These are phyloP conservation scores for Leptothorax acervorum DNA, from an alignment of 2,888 invertebrate genomes.

Conservation along the genomic window DNA sequence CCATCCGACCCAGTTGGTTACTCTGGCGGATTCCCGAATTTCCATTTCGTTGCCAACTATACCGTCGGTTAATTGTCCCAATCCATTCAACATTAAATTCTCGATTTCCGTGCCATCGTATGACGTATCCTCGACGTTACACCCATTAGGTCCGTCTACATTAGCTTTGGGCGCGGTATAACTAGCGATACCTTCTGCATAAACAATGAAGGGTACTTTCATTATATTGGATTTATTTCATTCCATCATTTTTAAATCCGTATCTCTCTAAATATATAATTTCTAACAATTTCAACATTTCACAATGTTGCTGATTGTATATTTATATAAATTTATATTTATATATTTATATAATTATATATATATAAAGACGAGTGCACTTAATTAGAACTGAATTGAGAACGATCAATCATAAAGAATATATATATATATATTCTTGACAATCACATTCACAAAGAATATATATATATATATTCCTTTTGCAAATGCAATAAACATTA, in stretches of 20 bases:
- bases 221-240: neutral
- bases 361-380: neutral
- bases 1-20: conserved; percentile 94
- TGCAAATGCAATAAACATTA: neutral
- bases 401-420: neutral
- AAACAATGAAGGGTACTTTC: neutral
- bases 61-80: conserved; percentile 94
- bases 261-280: conserved; percentile 2
- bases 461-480: neutral
- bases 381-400: neutral
- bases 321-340: too few species aligned
- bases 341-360: too few species aligned
- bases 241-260: neutral
- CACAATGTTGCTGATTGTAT: neutral
- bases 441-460: neutral
- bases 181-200: conserved; percentile 89
- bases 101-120: conserved; percentile 90
- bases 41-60: conserved; percentile 88
- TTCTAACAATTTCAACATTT: neutral
- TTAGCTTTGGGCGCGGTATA: conserved; percentile 90
- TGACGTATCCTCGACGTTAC: conserved; percentile 91
- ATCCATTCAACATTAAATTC: conserved; percentile 88
- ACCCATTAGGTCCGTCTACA: conserved; percentile 87
- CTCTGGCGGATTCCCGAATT: conserved; percentile 78
- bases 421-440: neutral